Percentiles rank a stretch among this genome's conserved stretches.
Evolutionary conservation across 2,797 vertebrate genomes (phyloP).

Genomic region (Salarias fasciatus): DNA sequence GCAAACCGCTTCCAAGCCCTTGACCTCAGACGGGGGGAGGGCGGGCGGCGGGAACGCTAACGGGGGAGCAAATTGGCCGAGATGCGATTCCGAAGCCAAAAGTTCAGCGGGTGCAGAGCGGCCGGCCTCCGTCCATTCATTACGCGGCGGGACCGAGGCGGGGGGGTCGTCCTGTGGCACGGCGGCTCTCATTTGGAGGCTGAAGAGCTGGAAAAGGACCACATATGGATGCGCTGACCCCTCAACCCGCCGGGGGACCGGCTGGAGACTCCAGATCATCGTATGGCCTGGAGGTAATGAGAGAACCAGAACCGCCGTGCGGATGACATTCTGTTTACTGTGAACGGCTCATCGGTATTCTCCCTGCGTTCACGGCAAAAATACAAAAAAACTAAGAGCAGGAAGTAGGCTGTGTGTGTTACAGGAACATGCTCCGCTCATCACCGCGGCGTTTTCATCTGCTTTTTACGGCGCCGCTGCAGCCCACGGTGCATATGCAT

Average conservation of each 20-base stretch:
- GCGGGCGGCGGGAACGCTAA: slow-evolving; percentile 13
- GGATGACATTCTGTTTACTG: slow-evolving; percentile 67
- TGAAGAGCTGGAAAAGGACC: slow-evolving; percentile 39
- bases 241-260: slow-evolving; percentile 52
- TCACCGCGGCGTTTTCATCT: slow-evolving; percentile 33
- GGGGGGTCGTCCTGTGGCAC: slow-evolving; percentile 61
- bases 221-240: slow-evolving; percentile 67
- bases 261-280: slow-evolving; percentile 49
- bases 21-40: slow-evolving; percentile 40
- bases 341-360: slow-evolving; percentile 64
- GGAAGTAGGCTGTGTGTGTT: slow-evolving; percentile 45
- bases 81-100: slow-evolving; percentile 59
- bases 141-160: slow-evolving; percentile 55
- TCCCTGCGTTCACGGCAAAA: slow-evolving; percentile 36
- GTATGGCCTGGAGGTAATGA: slow-evolving; percentile 57
- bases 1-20: slow-evolving; percentile 63
- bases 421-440: slow-evolving; percentile 32
- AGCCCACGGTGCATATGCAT: slow-evolving; percentile 52
- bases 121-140: slow-evolving; percentile 58
- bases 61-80: slow-evolving; percentile 61
- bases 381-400: slow-evolving; percentile 21
- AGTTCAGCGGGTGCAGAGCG: slow-evolving; percentile 61
- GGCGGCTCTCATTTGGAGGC: slow-evolving; percentile 50
- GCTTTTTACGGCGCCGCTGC: slow-evolving; percentile 17
- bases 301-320: slow-evolving; percentile 47